A percentile compares a stretch with the other conserved stretches of the same genome.
These are phyloP conservation scores for Haliclystus octoradiatus DNA, from an alignment of 30 jellyfish, hydroid and myxozoan genomes.

Conservation along the genomic window DNA sequence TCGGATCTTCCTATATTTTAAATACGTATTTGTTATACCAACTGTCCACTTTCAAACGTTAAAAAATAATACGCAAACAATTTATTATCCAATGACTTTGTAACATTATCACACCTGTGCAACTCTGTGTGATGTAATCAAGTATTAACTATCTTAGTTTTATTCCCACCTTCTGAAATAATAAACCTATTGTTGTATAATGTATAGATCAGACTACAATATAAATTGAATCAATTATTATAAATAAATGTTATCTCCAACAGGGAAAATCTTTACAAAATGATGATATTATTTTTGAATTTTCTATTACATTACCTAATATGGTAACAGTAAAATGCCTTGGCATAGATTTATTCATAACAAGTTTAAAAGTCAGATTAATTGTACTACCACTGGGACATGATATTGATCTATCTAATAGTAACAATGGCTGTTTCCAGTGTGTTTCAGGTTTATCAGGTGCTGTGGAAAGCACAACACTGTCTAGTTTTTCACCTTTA, in stretches of 20 bases:
- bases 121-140: no score
- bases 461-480: slow-evolving; percentile 17
- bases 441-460: slow-evolving; percentile 18
- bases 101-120: no score
- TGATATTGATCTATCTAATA: slow-evolving; percentile 1
- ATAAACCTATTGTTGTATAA: no score
- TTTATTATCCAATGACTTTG: no score
- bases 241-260: slow-evolving; percentile 28
- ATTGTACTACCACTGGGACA: slow-evolving; percentile 6
- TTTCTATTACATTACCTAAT: neutral
- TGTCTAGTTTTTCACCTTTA: neutral
- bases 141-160: no score
- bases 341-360: slow-evolving; percentile 7
- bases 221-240: no score
- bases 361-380: slow-evolving; percentile 5
- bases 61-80: no score
- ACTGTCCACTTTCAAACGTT: no score
- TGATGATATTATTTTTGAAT: neutral
- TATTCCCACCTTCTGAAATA: no score
- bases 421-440: slow-evolving; percentile 43
- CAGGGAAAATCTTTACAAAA: slow-evolving; percentile 17
- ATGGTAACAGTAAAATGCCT: slow-evolving; percentile 17
- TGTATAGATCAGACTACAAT: no score
- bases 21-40: no score
- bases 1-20: no score